phyloP scores from a whole-genome alignment of 2,113 vertebrate species.

The Eleginops maclovinus region DNA sequence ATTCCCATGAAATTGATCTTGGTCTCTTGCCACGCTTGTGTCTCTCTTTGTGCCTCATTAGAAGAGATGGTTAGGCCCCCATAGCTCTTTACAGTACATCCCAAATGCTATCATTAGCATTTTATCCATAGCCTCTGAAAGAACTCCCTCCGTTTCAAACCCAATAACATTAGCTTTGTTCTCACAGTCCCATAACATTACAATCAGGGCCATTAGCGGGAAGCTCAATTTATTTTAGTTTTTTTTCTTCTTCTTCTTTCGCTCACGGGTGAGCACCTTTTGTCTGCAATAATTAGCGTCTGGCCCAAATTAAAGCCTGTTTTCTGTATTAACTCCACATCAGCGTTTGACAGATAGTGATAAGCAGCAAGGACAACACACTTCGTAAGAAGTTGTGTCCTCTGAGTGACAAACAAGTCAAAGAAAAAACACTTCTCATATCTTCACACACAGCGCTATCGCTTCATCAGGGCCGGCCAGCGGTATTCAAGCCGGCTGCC shows the following conservation, averaged over 20 bases:
- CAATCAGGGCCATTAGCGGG: conserved; percentile 54
- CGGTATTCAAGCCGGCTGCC: conserved; percentile 34
- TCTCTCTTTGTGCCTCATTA: conserved; percentile 68
- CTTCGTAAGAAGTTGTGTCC: conserved; percentile 40
- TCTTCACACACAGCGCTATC: conserved; percentile 37
- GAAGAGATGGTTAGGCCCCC: conserved; percentile 57
- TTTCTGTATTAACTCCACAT: conserved; percentile 8
- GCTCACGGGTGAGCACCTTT: conserved; percentile 26
- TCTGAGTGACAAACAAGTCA: conserved; percentile 32
- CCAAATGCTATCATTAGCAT: conserved; percentile 69
- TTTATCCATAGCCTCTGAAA: conserved; percentile 61
- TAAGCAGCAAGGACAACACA: conserved; percentile 32
- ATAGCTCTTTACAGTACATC: conserved; percentile 62
- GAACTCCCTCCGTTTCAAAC: conserved; percentile 38
- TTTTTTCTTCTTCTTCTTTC: conserved; percentile 5
- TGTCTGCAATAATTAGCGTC: conserved; percentile 41
- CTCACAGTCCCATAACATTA: conserved; percentile 42
- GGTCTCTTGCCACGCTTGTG: conserved; percentile 28
- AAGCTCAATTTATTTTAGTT: conserved; percentile 21
- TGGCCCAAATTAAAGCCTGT: conserved; percentile 27
- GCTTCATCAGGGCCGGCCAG: conserved; percentile 34
- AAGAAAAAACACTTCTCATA: conserved; percentile 25
- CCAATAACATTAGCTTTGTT: conserved; percentile 52
- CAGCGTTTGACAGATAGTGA: conserved; percentile 21
- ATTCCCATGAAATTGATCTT: conserved; percentile 63